Evolutionary conservation across 2,888 invertebrate genomes (phyloP).

Genomic region (Dynastes grantii): DNA sequence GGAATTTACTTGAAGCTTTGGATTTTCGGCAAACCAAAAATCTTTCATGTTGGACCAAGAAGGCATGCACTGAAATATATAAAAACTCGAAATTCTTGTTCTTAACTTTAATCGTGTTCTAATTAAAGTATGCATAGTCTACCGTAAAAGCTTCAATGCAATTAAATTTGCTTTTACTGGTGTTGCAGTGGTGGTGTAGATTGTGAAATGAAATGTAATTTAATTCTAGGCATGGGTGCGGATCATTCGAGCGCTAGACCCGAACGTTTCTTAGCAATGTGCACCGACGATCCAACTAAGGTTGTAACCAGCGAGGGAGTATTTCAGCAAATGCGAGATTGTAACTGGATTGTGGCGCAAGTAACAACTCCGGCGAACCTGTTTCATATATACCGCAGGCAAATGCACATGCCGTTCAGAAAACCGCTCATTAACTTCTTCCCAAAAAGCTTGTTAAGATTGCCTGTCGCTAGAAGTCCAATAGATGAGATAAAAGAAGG

Average conservation of each 20-base stretch:
- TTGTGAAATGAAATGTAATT: not conserved
- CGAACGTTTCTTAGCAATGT: constrained; percentile 95
- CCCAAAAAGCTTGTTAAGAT: constrained; percentile 95
- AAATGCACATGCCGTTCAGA: constrained; percentile 96
- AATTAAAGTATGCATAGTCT: too few relatives aligned
- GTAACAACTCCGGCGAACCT: constrained; percentile 96
- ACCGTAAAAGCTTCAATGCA: too few relatives aligned
- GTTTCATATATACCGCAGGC: constrained; percentile 95
- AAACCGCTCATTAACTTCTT: constrained; percentile 97
- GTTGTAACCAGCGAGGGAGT: constrained; percentile 91
- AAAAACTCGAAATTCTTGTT: too few relatives aligned
- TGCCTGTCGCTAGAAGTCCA: constrained; percentile 93
- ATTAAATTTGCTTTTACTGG: too few relatives aligned
- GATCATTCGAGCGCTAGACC: constrained; percentile 93
- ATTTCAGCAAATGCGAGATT: constrained; percentile 95
- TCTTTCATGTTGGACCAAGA: too few relatives aligned
- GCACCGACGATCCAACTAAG: constrained; percentile 95
- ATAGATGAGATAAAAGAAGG: constrained; percentile 93
- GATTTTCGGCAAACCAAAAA: too few relatives aligned
- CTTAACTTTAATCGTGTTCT: too few relatives aligned
- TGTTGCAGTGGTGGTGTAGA: too few relatives aligned
- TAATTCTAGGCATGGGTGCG: constrained; percentile 78
- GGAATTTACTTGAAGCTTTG: too few relatives aligned
- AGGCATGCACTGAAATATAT: too few relatives aligned
- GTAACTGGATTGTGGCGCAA: constrained; percentile 97